phyloP scores from a whole-genome alignment of 1,140 invertebrate species.

The Nephila pilipes region DNA sequence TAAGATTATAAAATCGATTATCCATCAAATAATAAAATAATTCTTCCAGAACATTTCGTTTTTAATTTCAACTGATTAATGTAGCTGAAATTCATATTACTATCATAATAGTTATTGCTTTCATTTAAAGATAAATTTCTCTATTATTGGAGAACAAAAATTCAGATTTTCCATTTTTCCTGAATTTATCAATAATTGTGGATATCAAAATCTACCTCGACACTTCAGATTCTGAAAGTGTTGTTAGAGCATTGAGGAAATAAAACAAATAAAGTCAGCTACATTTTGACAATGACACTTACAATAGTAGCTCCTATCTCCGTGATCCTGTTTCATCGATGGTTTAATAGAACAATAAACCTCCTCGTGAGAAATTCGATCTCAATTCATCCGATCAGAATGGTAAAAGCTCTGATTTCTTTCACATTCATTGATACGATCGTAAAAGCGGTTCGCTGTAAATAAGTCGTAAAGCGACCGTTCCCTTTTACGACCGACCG shows the following conservation, averaged over 20 bases:
- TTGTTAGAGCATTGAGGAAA: not conserved
- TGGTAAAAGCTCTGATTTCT: not conserved
- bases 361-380: not conserved
- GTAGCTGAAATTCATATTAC: too few relatives aligned
- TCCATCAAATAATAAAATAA: too few relatives aligned
- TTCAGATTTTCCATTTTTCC: not conserved
- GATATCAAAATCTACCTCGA: not conserved
- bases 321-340: not conserved
- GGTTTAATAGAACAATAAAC: slow-evolving; percentile 34
- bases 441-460: slow-evolving; percentile 25
- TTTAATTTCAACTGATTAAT: too few relatives aligned
- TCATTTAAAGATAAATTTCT: too few relatives aligned
- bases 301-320: not conserved
- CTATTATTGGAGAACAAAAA: not conserved
- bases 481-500: not conserved
- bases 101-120: too few relatives aligned
- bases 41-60: too few relatives aligned
- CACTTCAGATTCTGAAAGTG: not conserved
- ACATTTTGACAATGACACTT: not conserved
- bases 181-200: not conserved
- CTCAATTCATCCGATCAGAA: not conserved
- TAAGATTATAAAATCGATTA: too few relatives aligned
- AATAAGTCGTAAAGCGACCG: slow-evolving; percentile 15
- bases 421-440: not conserved
- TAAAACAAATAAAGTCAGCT: not conserved